phyloP scores from a whole-genome alignment of 2,888 invertebrate genomes.

The Drosophila nigritarsus region DNA sequence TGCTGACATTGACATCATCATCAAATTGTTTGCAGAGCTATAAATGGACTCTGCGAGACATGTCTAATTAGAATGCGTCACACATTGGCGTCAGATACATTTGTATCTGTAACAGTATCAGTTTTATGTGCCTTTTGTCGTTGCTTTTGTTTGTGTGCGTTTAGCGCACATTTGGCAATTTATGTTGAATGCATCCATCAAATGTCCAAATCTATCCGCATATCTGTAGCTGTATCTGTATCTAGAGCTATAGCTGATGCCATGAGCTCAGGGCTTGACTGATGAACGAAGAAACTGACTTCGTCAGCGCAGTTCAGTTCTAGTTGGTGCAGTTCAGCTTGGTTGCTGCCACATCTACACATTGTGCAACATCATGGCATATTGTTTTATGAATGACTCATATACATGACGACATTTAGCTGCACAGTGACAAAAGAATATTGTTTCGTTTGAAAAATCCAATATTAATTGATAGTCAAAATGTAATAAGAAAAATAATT shows the following conservation, averaged over 20 bases:
- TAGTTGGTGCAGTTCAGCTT: slow-evolving; percentile 23
- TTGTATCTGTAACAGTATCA: slow-evolving; percentile 19
- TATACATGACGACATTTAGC: slow-evolving; percentile 28
- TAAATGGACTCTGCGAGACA: slow-evolving; percentile 13
- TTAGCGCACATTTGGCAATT: slow-evolving; percentile 50
- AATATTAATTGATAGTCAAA: not conserved
- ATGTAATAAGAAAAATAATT: not conserved
- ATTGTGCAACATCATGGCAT: slow-evolving; percentile 56
- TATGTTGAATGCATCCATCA: slow-evolving; percentile 65
- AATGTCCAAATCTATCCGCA: slow-evolving; percentile 43
- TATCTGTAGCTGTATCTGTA: slow-evolving; percentile 21
- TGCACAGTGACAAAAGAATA: not conserved
- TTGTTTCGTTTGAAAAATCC: not conserved
- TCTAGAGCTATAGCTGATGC: slow-evolving; percentile 22
- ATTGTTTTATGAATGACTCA: slow-evolving; percentile 65
- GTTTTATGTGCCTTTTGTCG: not conserved
- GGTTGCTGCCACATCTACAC: slow-evolving; percentile 34
- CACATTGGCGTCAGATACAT: slow-evolving; percentile 36
- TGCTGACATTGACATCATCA: slow-evolving; percentile 34
- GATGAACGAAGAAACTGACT: slow-evolving; percentile 47
- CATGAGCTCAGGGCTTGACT: slow-evolving; percentile 52
- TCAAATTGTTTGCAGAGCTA: slow-evolving; percentile 22
- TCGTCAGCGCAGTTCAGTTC: slow-evolving; percentile 23
- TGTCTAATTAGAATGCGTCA: slow-evolving; percentile 59
- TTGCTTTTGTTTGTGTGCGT: slow-evolving; percentile 12